Percentiles rank a stretch among this genome's conserved stretches.
Evolutionary conservation across 2,888 invertebrate genomes (phyloP).

Genomic region (Pseudococcus longispinus): DNA sequence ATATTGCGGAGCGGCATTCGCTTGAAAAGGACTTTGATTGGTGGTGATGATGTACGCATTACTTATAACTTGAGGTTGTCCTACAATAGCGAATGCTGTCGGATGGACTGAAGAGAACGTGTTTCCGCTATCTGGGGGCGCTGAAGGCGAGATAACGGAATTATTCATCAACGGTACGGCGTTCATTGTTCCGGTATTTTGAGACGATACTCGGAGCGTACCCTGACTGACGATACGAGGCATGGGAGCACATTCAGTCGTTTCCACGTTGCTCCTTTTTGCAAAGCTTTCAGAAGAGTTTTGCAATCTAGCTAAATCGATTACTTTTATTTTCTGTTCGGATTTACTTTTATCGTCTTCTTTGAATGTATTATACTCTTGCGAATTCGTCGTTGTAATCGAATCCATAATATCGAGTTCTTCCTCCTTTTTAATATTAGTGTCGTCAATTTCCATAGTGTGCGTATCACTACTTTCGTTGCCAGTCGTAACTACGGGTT

Average conservation of each 20-base stretch:
- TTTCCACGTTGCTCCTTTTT: background rate
- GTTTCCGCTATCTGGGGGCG: background rate
- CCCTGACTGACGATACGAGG: slow-evolving; percentile 20
- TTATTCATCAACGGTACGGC: background rate
- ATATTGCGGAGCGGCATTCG: background rate
- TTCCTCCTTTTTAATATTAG: slow-evolving; percentile 11
- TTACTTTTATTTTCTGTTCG: slow-evolving; percentile 27
- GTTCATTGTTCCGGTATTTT: background rate
- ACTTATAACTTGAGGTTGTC: background rate
- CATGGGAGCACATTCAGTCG: background rate
- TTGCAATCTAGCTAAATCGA: slow-evolving; percentile 40
- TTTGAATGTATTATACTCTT: background rate
- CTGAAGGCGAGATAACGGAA: background rate
- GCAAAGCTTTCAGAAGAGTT: background rate
- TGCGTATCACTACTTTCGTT: background rate
- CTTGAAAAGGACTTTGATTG: background rate
- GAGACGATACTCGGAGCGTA: background rate
- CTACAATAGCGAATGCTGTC: background rate
- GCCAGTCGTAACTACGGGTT: background rate
- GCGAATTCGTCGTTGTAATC: background rate
- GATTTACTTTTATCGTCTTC: slow-evolving; percentile 10
- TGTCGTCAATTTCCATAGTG: background rate
- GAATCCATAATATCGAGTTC: slow-evolving; percentile 7
- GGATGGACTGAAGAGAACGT: background rate
- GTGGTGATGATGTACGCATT: slow-evolving; percentile 18